Evolutionary conservation across 64 coral and sea anemone genomes (phyloP).

Genomic region (Pocillopora verrucosa): DNA sequence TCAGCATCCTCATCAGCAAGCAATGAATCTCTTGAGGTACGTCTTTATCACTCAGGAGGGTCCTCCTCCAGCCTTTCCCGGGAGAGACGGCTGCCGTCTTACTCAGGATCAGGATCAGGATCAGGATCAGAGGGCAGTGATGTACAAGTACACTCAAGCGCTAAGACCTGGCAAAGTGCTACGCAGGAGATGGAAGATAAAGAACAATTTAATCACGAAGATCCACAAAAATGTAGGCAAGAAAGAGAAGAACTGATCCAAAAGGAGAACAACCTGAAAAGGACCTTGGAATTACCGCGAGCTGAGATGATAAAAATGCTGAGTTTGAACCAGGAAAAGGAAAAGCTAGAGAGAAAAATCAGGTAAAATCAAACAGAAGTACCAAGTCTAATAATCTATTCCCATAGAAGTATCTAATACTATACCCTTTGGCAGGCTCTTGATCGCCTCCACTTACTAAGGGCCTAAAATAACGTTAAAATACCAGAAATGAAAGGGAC

Average conservation of each 20-base stretch:
- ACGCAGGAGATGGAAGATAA: not conserved
- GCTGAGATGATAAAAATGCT: slow-evolving; percentile 22
- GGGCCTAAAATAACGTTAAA: not conserved
- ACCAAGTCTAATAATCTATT: not conserved
- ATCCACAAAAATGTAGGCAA: not conserved
- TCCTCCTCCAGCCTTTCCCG: not conserved
- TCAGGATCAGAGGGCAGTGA: slow-evolving; percentile 24
- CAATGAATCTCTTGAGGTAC: not conserved
- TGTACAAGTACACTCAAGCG: not conserved
- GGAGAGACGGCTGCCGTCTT: not conserved
- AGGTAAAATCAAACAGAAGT: not conserved
- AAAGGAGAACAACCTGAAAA: slow-evolving; percentile 11
- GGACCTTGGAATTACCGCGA: slow-evolving; percentile 8
- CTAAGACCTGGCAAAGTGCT: not conserved
- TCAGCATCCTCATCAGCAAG: not conserved
- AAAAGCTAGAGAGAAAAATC: slow-evolving; percentile 44
- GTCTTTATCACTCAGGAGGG: not conserved
- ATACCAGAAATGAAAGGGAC: too few species aligned
- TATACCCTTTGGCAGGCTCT: not conserved
- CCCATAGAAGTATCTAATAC: too few species aligned
- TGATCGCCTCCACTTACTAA: not conserved
- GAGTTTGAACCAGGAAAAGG: slow-evolving; percentile 30
- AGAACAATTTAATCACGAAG: not conserved
- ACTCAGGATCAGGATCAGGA: not conserved
- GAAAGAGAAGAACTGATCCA: slow-evolving; percentile 6